These are phyloP conservation scores for Lepas anatifera DNA, from an alignment of 2,888 invertebrate species.

Conservation along the genomic window DNA sequence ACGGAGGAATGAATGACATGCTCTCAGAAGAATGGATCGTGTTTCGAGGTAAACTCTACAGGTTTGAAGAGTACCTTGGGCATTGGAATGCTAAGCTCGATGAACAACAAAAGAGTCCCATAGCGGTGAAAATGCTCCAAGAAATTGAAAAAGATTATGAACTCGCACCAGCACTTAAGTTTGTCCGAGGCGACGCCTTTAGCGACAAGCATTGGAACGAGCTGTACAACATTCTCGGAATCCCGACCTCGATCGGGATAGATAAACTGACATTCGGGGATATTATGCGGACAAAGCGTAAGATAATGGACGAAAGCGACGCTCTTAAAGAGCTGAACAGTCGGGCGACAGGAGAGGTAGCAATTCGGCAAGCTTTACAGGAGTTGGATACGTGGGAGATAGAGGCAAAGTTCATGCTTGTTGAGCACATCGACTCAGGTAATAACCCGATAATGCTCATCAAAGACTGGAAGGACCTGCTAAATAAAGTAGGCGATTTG, in stretches of 20 bases:
- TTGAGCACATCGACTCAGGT: conserved; percentile 57
- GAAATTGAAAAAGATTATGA: conserved; percentile 61
- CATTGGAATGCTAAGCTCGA: conserved; percentile 54
- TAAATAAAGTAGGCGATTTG: conserved; percentile 75
- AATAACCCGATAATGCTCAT: conserved; percentile 58
- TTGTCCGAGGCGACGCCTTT: conserved; percentile 69
- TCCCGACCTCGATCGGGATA: conserved; percentile 54
- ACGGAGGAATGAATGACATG: conserved; percentile 49
- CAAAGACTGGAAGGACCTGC: conserved; percentile 81
- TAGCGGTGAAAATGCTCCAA: conserved; percentile 55
- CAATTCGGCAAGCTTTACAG: conserved; percentile 78
- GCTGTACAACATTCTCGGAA: conserved; percentile 59
- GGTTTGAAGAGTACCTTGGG: conserved; percentile 67
- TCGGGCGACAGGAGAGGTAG: conserved; percentile 80
- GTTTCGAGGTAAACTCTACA: conserved; percentile 65
- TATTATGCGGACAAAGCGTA: conserved; percentile 45
- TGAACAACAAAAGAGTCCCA: conserved; percentile 45
- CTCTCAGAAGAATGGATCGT: conserved; percentile 67
- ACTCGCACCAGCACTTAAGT: conserved; percentile 52
- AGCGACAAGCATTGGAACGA: conserved; percentile 91
- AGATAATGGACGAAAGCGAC: conserved; percentile 40
- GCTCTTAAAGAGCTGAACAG: conserved; percentile 61
- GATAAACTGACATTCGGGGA: conserved; percentile 69
- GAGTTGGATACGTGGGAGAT: conserved; percentile 94
- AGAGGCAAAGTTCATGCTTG: conserved; percentile 60